Evolutionary conservation across 2,113 vertebrate genomes (phyloP), one percentile per base, ranked within the genome.

Genomic region (Procapra przewalskii): DNA sequence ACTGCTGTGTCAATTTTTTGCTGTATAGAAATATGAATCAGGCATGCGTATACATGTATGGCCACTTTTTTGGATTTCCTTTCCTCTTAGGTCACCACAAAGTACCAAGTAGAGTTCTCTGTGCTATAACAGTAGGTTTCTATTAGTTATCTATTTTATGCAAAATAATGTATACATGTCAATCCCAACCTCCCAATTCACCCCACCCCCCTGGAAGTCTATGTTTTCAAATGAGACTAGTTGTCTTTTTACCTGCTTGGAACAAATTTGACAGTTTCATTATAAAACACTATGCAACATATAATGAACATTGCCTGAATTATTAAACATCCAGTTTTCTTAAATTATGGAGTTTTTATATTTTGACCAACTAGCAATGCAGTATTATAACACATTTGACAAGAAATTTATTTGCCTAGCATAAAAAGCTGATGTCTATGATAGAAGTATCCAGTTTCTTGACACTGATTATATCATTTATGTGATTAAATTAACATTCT

Each of bases 141-240:
- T 40, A 43, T 75, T 75, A 25, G 21, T 40, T 43, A 75, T 75
- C 36, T 75, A 6, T 43, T 43, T 75, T 75, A 43, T 75, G 25
- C 5, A 43, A 25, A 43, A 75, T 43, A 75, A 3, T 75, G 36
- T 75, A 14, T 43, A 75, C 12, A 43, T 77, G 71, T 77, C 71
- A 43, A 0, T 77, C 11, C 6, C 36, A 43, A 43, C 14, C 71
- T 43, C 71, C 71, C 23, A 77, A 43, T 43, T 77, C 23, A 77
- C 6, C 12, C 36, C 23, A 43, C 36, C 10, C 21, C 43, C 21
- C 40, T 77, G 6, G 75, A 27, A 45, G 40, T 45, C 77, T 50
- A 14, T 45, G 55, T 71, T 96, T 94, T 91, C 60, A 97, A 94
- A 83, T 93, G 43, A 97, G 33, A 4, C 88, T 89, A 93, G 36